These are phyloP conservation scores for Raillietiella orientalis DNA, from an alignment of 2,888 invertebrate genomes.

Conservation along the genomic window DNA sequence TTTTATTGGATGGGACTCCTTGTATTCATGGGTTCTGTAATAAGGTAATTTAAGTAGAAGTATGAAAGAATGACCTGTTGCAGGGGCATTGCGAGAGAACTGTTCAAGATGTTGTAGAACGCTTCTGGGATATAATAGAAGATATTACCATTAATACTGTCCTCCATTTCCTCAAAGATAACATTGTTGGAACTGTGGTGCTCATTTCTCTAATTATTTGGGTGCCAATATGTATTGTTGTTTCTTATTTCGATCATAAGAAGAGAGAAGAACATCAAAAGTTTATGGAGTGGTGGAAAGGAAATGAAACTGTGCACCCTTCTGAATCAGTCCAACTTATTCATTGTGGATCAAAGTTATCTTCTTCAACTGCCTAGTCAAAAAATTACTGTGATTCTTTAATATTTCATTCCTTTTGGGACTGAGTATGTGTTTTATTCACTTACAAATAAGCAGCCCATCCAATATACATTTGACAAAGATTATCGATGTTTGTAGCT, in stretches of 20 bases:
- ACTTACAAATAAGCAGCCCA: conserved; percentile 62
- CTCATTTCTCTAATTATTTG: conserved; percentile 66
- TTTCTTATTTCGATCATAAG: conserved; percentile 39
- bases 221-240: conserved; percentile 69
- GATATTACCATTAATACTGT: conserved; percentile 75
- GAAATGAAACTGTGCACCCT: conserved; percentile 7
- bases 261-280: conserved; percentile 33
- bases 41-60: conserved; percentile 22
- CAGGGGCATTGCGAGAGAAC: conserved; percentile 81
- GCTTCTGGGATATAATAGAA: conserved; percentile 91
- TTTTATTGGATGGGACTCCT: conserved; percentile 67
- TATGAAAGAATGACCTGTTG: conserved; percentile 7
- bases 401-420: no score
- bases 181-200: conserved; percentile 74
- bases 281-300: conserved; percentile 27
- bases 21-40: conserved; percentile 92
- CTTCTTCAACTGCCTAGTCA: no score
- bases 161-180: conserved; percentile 54
- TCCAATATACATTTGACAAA: conserved; percentile 85
- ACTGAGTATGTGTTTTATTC: no score
- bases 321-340: conserved; percentile 6
- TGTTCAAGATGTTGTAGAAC: conserved; percentile 71
- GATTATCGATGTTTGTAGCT: conserved; percentile 53
- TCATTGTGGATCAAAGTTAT: conserved; percentile 5
- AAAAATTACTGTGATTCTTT: no score